Percentiles rank a stretch among this genome's conserved stretches.
Evolutionary conservation across 1,140 invertebrate species (phyloP).

Genomic region (Tetramorium alpestre): DNA sequence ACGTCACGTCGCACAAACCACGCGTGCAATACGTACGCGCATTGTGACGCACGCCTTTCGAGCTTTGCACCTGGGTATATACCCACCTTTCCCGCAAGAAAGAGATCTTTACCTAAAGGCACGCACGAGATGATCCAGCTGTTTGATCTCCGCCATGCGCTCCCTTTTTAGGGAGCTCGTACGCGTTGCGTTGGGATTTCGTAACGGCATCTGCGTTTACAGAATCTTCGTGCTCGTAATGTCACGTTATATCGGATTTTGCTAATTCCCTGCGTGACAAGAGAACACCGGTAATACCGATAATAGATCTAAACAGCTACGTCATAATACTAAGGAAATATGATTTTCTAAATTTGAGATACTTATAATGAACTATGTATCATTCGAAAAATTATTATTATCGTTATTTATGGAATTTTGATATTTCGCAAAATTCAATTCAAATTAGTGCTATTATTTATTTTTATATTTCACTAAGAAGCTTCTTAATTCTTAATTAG

Average conservation of each 20-base stretch:
- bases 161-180: constrained; percentile 76
- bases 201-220: constrained; percentile 82
- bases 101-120: constrained; percentile 82
- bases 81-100: constrained; percentile 79
- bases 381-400: background rate
- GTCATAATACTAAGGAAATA: background rate
- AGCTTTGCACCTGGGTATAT: constrained; percentile 72
- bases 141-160: constrained; percentile 83
- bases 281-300: background rate
- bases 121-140: constrained; percentile 85
- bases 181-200: constrained; percentile 41
- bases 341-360: constrained; percentile 11
- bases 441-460: background rate
- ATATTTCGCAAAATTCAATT: background rate
- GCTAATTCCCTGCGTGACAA: constrained; percentile 9
- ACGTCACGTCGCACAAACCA: constrained; percentile 43
- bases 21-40: constrained; percentile 48
- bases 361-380: background rate
- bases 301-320: background rate
- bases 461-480: background rate
- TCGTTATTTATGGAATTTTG: background rate
- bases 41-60: constrained; percentile 74
- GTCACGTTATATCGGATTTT: constrained; percentile 56
- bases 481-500: constrained; percentile 35
- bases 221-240: constrained; percentile 62